Conservation (phyloP, 2,797 vertebrate genomes). For the Sparidentex hasta region DNA sequence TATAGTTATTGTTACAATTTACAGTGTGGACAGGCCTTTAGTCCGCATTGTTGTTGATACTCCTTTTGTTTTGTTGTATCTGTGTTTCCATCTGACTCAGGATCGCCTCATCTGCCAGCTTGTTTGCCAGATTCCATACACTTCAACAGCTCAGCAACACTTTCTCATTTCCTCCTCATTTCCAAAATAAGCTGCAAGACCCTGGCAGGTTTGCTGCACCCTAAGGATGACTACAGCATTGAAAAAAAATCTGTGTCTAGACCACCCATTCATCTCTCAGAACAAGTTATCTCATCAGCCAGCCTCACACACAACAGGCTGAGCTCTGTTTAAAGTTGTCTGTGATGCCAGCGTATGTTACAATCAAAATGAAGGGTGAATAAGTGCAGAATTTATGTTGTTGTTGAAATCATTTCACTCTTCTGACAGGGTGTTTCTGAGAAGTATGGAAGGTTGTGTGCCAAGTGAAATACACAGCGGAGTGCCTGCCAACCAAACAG, state of each 20-base stretch:
- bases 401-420: conserved; percentile 46
- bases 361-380: conserved; percentile 32
- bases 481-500: conserved; percentile 58
- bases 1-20: too few relatives aligned
- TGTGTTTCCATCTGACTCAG: too few relatives aligned
- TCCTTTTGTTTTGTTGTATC: too few relatives aligned
- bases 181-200: conserved; percentile 17
- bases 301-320: conserved; percentile 14
- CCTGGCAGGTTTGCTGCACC: conserved; percentile 48
- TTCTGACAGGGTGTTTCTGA: conserved; percentile 45
- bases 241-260: conserved; percentile 39
- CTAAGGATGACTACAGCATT: conserved; percentile 53
- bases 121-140: too few relatives aligned
- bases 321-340: conserved; percentile 23
- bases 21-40: too few relatives aligned
- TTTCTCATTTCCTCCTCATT: too few relatives aligned
- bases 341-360: not conserved
- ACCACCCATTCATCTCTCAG: conserved; percentile 59
- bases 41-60: too few relatives aligned
- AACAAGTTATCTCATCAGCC: conserved; percentile 5
- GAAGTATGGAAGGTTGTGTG: conserved; percentile 17
- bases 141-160: too few relatives aligned
- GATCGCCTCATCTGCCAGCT: too few relatives aligned
- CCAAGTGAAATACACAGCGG: conserved; percentile 57
- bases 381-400: conserved; percentile 26